A percentile compares a stretch with the other conserved stretches of the same genome.
Conservation (phyloP, 2,797 vertebrate genomes). For the Leptoclinus maculatus region DNA sequence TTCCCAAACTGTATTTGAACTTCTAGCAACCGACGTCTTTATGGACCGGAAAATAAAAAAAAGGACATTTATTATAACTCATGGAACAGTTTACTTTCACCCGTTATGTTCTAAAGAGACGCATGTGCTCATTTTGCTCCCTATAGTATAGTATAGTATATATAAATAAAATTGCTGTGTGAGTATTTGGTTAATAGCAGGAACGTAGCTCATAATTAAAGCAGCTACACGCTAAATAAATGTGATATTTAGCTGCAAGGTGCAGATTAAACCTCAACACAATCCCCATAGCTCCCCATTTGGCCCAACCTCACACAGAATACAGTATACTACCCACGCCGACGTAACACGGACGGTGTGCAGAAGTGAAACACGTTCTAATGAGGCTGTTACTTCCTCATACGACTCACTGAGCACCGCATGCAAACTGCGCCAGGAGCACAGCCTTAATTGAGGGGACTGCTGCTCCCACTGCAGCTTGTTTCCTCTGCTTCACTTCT, state of each 20-base stretch:
- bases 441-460: slow-evolving; percentile 60
- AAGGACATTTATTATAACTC: neutral
- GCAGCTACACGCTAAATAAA: neutral
- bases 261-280: slow-evolving; percentile 18
- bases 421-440: slow-evolving; percentile 61
- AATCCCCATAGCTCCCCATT: slow-evolving; percentile 2
- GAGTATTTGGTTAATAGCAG: slow-evolving; percentile 23
- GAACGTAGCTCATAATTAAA: slow-evolving; percentile 23
- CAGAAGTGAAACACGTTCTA: slow-evolving; percentile 55
- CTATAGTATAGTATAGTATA: neutral
- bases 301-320: neutral
- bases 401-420: slow-evolving; percentile 56
- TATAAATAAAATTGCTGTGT: slow-evolving; percentile 6
- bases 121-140: neutral
- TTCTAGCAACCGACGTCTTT: neutral
- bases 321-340: neutral
- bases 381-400: slow-evolving; percentile 66
- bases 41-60: neutral
- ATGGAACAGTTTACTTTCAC: neutral
- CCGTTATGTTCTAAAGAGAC: neutral
- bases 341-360: slow-evolving; percentile 9
- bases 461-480: slow-evolving; percentile 57
- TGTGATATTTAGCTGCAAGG: neutral
- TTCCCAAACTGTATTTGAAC: slow-evolving; percentile 9
- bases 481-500: slow-evolving; percentile 57